phyloP scores from a whole-genome alignment of 2,113 vertebrate genomes.

The Pogonocichla stellata region DNA sequence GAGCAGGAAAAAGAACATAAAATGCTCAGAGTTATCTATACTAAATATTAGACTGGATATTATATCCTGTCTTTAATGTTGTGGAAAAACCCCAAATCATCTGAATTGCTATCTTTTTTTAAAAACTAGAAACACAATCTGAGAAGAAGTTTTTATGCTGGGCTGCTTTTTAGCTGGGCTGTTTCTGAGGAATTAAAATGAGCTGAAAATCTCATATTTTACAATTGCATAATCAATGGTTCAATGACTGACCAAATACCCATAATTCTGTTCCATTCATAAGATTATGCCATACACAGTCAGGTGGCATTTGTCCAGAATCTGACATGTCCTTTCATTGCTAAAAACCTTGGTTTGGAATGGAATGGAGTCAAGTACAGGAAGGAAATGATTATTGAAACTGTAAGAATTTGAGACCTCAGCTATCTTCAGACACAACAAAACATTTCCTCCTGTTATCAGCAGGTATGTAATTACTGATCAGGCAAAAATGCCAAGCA shows the following conservation, averaged over 20 bases:
- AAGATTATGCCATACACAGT: neutral
- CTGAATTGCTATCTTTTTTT: neutral
- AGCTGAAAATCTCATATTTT: neutral
- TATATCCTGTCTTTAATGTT: neutral
- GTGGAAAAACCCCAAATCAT: accelerated
- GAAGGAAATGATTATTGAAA: neutral
- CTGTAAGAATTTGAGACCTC: neutral
- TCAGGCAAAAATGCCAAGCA: neutral
- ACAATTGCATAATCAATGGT: neutral
- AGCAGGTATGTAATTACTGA: neutral
- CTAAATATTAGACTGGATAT: neutral
- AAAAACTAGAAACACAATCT: neutral
- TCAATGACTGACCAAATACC: neutral
- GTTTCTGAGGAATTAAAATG: neutral
- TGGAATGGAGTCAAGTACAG: neutral
- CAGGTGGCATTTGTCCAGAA: neutral
- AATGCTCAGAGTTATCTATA: neutral
- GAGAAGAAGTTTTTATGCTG: neutral
- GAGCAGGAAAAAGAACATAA: neutral
- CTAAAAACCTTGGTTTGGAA: neutral
- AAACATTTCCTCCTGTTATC: neutral
- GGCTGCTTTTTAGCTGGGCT: neutral
- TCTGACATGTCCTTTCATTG: neutral
- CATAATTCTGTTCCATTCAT: neutral
- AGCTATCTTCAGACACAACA: neutral